Percentiles rank a stretch among this genome's conserved stretches.
Conservation (phyloP, 37 sponge, comb jelly and placozoan genomes). For the Beroe forskalii region DNA sequence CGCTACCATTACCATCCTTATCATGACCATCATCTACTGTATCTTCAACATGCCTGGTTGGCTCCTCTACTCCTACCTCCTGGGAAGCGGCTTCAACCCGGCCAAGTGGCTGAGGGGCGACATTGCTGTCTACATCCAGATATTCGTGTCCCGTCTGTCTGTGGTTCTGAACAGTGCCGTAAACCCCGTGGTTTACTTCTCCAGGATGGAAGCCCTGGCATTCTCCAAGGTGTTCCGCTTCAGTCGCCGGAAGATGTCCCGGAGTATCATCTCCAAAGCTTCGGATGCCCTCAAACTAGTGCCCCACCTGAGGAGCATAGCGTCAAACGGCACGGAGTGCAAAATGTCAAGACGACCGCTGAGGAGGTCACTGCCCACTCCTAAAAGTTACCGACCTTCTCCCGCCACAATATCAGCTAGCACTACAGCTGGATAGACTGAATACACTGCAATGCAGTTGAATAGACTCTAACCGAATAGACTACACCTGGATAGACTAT, state of each 20-base stretch:
- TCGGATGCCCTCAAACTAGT: constrained; percentile 18
- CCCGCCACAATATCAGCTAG: too few species aligned
- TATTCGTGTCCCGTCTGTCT: constrained; percentile 14
- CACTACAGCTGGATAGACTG: too few species aligned
- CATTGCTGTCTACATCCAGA: background rate
- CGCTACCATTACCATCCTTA: constrained; percentile 35
- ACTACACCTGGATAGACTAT: too few species aligned
- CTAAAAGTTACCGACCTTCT: background rate
- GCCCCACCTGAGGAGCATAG: background rate
- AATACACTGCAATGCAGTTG: too few species aligned
- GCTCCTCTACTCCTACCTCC: constrained; percentile 34
- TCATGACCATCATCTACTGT: constrained; percentile 5
- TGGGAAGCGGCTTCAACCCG: background rate
- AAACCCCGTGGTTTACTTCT: constrained; percentile 44
- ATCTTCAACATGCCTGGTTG: constrained; percentile 43
- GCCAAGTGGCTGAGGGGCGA: constrained; percentile 27
- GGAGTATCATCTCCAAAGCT: background rate
- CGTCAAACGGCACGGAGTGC: background rate
- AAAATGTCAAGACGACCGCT: background rate
- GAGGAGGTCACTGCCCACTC: background rate
- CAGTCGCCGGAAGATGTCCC: background rate
- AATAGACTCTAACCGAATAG: too few species aligned
- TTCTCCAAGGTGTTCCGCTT: background rate
- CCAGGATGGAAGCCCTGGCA: background rate
- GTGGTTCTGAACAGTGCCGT: constrained; percentile 47